Evolutionary conservation across 2,113 vertebrate species (phyloP).

Genomic region (Apteryx owenii): DNA sequence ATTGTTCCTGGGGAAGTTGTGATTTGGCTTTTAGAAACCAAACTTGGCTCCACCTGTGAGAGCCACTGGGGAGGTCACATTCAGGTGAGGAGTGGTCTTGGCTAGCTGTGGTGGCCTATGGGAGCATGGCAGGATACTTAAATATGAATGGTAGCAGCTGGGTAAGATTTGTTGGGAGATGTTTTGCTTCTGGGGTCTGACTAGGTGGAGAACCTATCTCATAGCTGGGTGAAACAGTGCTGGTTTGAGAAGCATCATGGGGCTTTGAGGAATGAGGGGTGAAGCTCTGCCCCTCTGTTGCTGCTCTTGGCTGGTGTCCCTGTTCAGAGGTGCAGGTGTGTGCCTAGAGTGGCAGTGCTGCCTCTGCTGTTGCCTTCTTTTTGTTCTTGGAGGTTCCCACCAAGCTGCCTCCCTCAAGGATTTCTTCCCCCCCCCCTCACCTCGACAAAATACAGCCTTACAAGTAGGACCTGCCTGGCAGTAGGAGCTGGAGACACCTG

Average conservation of each 20-base stretch:
- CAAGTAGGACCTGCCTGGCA: not conserved
- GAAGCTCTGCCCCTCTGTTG: not conserved
- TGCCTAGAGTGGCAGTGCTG: not conserved
- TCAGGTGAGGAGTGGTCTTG: not conserved
- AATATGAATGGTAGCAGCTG: not conserved
- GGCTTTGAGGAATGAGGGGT: not conserved
- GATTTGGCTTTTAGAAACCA: not conserved
- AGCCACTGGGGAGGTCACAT: not conserved
- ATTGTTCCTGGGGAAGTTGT: not conserved
- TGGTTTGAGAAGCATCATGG: too few species aligned
- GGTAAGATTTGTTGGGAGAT: accelerated
- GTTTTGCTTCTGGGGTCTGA: not conserved
- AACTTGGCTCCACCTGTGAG: not conserved
- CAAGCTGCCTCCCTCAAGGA: not conserved
- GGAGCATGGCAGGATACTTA: not conserved
- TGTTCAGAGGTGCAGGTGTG: not conserved
- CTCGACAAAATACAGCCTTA: not conserved
- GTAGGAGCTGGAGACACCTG: not conserved
- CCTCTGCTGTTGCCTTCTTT: not conserved
- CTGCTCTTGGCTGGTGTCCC: not conserved
- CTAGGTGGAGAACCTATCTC: accelerated
- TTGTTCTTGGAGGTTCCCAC: not conserved
- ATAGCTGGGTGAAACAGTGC: not conserved
- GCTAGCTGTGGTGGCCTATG: not conserved
- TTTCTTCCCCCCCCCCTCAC: not conserved